Conservation (phyloP, 2,888 invertebrate genomes). For the Phymatocera aterrima region DNA sequence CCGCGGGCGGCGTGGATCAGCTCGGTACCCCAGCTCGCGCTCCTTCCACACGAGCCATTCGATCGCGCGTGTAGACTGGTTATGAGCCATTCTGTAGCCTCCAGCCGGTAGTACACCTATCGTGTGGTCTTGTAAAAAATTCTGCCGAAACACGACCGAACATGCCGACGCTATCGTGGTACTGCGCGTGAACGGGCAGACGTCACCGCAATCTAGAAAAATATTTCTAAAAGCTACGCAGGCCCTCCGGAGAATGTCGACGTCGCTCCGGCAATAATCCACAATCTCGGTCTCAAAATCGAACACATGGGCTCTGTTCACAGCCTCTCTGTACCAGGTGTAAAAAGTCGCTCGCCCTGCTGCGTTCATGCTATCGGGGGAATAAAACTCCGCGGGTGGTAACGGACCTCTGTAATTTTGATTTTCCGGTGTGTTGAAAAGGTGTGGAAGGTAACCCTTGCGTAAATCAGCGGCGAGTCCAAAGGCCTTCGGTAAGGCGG, state of each 20-base stretch:
- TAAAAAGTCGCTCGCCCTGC: constrained; percentile 50
- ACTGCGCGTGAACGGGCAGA: constrained; percentile 60
- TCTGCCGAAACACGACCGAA: constrained; percentile 38
- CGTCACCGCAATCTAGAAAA: constrained; percentile 54
- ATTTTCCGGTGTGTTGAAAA: constrained; percentile 58
- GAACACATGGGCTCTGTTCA: constrained; percentile 52
- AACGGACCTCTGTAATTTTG: constrained; percentile 56
- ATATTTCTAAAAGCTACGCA: constrained; percentile 60
- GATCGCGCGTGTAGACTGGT: constrained; percentile 56
- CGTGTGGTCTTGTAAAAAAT: constrained; percentile 57
- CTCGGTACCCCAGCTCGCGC: constrained; percentile 43
- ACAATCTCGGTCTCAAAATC: constrained; percentile 60
- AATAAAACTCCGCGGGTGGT: constrained; percentile 53
- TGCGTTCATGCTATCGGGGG: constrained; percentile 52
- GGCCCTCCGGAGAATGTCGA: constrained; percentile 58
- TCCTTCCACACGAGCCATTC: constrained; percentile 54
- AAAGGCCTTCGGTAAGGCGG: constrained; percentile 58
- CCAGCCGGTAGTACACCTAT: constrained; percentile 60
- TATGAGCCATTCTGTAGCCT: constrained; percentile 59
- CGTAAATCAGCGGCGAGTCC: constrained; percentile 50
- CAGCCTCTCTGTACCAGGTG: constrained; percentile 54
- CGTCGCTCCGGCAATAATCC: constrained; percentile 53
- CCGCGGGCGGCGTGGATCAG: constrained; percentile 53
- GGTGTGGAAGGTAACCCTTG: constrained; percentile 59
- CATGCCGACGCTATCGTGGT: constrained; percentile 52